Base-by-base conservation (phyloP, 2,797 vertebrate genomes). In the Lerista edwardsae region DNA sequence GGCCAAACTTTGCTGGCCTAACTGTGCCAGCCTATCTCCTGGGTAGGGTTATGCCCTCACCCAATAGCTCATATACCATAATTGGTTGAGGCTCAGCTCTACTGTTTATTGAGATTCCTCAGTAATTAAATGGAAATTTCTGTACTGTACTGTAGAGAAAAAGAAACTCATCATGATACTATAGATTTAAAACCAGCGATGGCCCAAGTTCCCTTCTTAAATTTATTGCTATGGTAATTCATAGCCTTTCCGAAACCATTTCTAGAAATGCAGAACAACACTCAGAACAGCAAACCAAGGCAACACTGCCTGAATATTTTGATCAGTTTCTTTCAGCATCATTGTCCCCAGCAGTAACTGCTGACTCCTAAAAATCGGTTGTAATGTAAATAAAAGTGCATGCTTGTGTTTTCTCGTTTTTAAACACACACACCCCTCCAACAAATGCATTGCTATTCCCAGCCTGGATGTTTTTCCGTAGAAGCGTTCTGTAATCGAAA, bases 361-460 rank as follows among this genome's bases (percentile, higher is more conserved):
- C 39, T 55, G 84, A 81, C 55, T 76, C 65, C 55, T 71, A 59
- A 86, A 75, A 76, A 71, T 81, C 31, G 62, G 55, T 72, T 25
- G 57, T 44, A 81, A 25, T 77, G 55, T 68, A 71, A 76, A 71
- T 69, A 81, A 69, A 5, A 6, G 2, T 23, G 55, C 17, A 34
- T 19, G 47, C 3, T 34, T 47, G 41, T 64, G 6, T 73, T 51
- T 36, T 36, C 8, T 27, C 17, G 1, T 34, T n/a, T 78, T 72
- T 17, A 31, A n/a, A n/a, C n/a, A n/a, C n/a, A n/a, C n/a, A n/a
- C 31, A 36, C 25, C 55, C 25, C 23, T 34, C 69, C n/a, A 15
- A 1, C 51, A 41, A 79, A 62, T 79, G 39, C 14, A 31, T 65
- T 73, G 44, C 57, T 39, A 59, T 39, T 39, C 8, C 25, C 25